Base-by-base conservation (phyloP, 2,888 invertebrate genomes). In the Lasioglossum malachurum region DNA sequence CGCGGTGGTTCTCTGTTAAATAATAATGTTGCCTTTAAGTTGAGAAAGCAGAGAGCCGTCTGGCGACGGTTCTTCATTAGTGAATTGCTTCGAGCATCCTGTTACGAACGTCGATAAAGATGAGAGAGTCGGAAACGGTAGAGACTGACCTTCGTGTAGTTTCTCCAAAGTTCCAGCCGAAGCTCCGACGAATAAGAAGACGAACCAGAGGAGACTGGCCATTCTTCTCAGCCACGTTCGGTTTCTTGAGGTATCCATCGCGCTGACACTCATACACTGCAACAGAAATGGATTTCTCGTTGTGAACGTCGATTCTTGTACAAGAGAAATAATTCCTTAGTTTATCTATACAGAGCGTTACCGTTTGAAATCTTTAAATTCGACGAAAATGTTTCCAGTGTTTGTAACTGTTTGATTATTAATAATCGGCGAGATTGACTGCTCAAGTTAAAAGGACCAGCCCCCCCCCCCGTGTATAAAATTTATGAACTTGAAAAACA, bases 111-210 rank as follows among this genome's bases (percentile, higher is more conserved):
- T 31, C 4, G 7, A 79, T 27, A n/a, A 31, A 35, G 31, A 19
- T 19, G 38, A 41, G 41, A 53, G 49, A 35, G 53, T 67, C 44
- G 46, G 23, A 23, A 23, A 53, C 49, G 57, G 14, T 31, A 41
- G 4, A 0, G 27, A 92, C 94, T 94, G 84, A 95, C 95, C 95
- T 94, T 95, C 95, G 91, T 95, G 95, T 38, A 95, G 92, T 88
- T 95, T 95, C 89, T 95, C 95, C 92, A 95, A 83, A 64, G 94
- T 95, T 49, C 95, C 93, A 67, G 94, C 94, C 75, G 93, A 91
- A 81, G 92, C 90, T 78, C 89, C 93, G 80, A 90, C 91, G 87
- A 93, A 86, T 67, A 93, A 91, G 78, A 90, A 88, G 75, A 84
- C 87, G 75, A 93, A 80, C 93, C 93, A 93, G 41, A 93, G 86